Percentiles rank a stretch among this genome's conserved stretches.
These are phyloP conservation scores for Nomada hirtipes DNA, from an alignment of 2,888 invertebrate genomes.

Conservation along the genomic window DNA sequence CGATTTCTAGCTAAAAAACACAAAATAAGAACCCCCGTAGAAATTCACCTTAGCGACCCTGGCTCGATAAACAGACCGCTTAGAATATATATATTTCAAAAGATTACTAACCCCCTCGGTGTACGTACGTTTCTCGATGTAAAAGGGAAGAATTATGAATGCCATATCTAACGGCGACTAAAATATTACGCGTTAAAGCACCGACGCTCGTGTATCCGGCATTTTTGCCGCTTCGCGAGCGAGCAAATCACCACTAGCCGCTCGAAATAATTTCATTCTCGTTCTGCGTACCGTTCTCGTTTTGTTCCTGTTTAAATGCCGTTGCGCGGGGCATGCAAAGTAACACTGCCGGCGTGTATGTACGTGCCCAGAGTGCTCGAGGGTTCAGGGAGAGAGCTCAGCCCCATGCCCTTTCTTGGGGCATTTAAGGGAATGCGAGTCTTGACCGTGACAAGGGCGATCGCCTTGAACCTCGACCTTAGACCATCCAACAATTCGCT, in stretches of 20 bases:
- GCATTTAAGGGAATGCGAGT: conserved; percentile 57
- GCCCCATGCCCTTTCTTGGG: conserved; percentile 32
- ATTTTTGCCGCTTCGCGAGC: conserved; percentile 30
- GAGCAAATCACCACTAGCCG: conserved; percentile 53
- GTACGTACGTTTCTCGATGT: neutral
- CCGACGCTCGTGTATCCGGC: neutral
- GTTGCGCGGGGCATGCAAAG: conserved; percentile 60
- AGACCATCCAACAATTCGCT: conserved; percentile 33
- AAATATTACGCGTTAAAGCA: conserved; percentile 39
- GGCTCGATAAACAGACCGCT: conserved; percentile 12
- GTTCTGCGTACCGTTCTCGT: conserved; percentile 58
- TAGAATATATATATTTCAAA: conserved; percentile 12
- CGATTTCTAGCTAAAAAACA: neutral
- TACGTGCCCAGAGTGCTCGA: conserved; percentile 58
- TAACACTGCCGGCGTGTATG: conserved; percentile 62
- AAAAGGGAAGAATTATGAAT: conserved; percentile 7
- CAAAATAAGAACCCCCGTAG: neutral
- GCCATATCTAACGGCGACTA: conserved; percentile 23
- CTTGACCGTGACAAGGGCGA: conserved; percentile 58
- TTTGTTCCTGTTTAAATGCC: conserved; percentile 69
- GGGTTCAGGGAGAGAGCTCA: conserved; percentile 29
- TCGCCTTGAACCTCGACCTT: conserved; percentile 59
- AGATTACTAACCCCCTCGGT: neutral
- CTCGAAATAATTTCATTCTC: conserved; percentile 71
- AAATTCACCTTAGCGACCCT: neutral